Percentiles rank a stretch among this genome's conserved stretches.
Conservation (phyloP, 1,140 invertebrate genomes). For the Drusus annulatus region DNA sequence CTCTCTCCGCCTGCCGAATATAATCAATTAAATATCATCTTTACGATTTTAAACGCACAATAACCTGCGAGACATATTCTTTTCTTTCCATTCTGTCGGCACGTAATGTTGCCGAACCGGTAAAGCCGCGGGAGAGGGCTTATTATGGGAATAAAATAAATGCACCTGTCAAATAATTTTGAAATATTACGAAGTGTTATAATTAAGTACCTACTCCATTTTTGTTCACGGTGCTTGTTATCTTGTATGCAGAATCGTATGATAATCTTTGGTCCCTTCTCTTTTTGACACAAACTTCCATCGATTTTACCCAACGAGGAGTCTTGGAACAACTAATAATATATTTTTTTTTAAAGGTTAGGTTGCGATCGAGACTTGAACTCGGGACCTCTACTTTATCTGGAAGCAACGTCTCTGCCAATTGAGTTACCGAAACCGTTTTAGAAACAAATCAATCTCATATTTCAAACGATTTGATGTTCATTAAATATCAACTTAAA, state of each 20-base stretch:
- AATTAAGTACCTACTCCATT: conserved; percentile 3
- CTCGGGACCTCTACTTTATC: no score
- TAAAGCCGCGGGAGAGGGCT: neutral
- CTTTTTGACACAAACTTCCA: no score
- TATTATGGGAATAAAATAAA: neutral
- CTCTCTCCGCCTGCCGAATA: neutral
- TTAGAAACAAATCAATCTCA: no score
- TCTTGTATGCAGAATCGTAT: neutral
- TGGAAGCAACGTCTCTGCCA: no score
- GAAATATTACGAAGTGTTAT: neutral
- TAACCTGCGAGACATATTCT: neutral
- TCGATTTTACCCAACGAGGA: no score
- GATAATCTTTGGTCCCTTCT: neutral
- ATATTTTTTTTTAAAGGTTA: no score
- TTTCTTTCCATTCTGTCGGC: neutral
- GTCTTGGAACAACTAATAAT: no score
- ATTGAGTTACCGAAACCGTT: no score
- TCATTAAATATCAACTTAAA: no score
- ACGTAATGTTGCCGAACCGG: neutral
- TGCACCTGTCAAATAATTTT: neutral
- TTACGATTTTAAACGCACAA: conserved; percentile 7
- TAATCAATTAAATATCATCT: conserved; percentile 2
- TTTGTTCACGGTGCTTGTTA: neutral
- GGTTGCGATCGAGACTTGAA: no score
- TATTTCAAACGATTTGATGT: no score